Evolutionary conservation across 1,140 invertebrate genomes (phyloP).

Genomic region (Brachionus asplanchnoidis): DNA sequence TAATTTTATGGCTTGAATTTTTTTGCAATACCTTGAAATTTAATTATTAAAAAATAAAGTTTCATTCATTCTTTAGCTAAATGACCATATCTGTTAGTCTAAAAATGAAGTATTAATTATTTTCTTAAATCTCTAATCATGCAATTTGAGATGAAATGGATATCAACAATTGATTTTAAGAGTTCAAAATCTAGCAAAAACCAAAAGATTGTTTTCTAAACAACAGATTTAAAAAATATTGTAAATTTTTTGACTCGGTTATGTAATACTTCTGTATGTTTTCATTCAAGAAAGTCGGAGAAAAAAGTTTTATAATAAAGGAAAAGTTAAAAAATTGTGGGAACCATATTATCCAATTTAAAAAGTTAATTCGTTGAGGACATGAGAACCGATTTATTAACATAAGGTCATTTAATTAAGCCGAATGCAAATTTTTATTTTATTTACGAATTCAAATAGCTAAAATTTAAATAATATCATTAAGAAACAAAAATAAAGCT

Average conservation of each 20-base stretch:
- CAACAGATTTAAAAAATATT: neutral
- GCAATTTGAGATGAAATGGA: neutral
- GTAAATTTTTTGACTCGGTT: neutral
- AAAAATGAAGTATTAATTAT: too few relatives aligned
- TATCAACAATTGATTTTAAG: neutral
- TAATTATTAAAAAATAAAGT: too few relatives aligned
- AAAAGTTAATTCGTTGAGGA: neutral
- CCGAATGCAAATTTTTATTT: neutral
- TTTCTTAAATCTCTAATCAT: neutral
- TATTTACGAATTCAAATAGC: neutral
- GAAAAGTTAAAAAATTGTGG: too few relatives aligned
- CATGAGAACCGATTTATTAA: neutral
- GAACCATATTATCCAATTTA: neutral
- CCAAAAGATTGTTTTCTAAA: neutral
- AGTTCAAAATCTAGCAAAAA: neutral
- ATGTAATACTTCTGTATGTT: neutral
- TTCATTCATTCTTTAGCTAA: too few relatives aligned
- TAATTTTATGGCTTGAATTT: too few relatives aligned
- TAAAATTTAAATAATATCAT: constrained; percentile 7
- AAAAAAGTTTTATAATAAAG: neutral
- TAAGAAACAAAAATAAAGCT: neutral
- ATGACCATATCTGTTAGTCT: too few relatives aligned
- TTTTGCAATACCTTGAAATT: too few relatives aligned
- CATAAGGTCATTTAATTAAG: neutral
- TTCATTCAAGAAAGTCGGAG: too few relatives aligned